phyloP scores from a whole-genome alignment of 2,113 vertebrate genomes.

The Genyomyrus donnyi region DNA sequence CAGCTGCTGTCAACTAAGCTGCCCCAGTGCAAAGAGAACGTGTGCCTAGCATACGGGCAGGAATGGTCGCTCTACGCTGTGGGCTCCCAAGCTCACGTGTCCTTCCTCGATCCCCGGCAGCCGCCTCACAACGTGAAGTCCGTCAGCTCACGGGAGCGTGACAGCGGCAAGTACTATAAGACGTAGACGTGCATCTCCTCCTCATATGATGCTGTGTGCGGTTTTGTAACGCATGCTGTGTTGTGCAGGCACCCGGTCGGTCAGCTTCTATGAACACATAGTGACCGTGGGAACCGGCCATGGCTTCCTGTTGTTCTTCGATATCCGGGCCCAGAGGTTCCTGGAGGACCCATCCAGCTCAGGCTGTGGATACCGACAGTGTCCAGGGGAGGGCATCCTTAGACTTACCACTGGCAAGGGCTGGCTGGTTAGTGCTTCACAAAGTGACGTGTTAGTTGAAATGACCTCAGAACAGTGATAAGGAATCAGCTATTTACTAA shows the following conservation, averaged over 20 bases:
- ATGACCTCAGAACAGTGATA: not conserved
- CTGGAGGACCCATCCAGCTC: slow-evolving; percentile 68
- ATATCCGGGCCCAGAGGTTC: slow-evolving; percentile 91
- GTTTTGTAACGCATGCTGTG: not conserved
- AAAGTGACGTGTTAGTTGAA: not conserved
- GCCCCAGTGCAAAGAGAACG: slow-evolving; percentile 94
- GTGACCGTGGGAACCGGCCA: slow-evolving; percentile 96
- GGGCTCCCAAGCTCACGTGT: slow-evolving; percentile 94
- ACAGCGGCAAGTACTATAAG: slow-evolving; percentile 72
- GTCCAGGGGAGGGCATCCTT: slow-evolving; percentile 75
- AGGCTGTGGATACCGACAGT: slow-evolving; percentile 62
- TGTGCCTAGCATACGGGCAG: slow-evolving; percentile 89
- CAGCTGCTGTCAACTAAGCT: slow-evolving; percentile 92
- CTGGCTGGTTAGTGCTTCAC: slow-evolving; percentile 80
- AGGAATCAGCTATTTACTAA: not conserved
- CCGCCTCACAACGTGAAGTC: slow-evolving; percentile 82
- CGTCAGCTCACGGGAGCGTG: slow-evolving; percentile 84
- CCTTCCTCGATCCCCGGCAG: slow-evolving; percentile 91
- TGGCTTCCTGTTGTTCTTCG: slow-evolving; percentile 89
- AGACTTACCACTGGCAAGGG: slow-evolving; percentile 89
- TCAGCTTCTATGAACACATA: slow-evolving; percentile 98
- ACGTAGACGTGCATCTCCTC: not conserved
- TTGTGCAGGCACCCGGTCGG: slow-evolving; percentile 82
- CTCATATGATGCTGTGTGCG: not conserved
- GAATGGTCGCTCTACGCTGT: slow-evolving; percentile 98